Conservation (phyloP, 30 jellyfish, hydroid and myxozoan species). For the Aurelia sp. region DNA sequence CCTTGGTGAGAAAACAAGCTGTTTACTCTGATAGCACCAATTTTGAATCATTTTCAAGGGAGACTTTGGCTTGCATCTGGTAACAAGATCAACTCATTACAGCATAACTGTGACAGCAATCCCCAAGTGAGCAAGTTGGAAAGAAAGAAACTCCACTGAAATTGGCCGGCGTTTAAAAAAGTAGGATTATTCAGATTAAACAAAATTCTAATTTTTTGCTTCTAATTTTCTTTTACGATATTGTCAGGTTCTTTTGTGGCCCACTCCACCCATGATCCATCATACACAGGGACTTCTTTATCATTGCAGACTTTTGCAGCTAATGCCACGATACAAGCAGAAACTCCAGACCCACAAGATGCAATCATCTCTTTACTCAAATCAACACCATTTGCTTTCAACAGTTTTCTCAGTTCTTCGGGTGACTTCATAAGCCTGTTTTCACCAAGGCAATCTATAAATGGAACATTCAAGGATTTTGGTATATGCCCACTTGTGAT, state of each 20-base stretch:
- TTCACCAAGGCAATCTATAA: slow-evolving; percentile 55
- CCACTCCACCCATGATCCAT: slow-evolving; percentile 99
- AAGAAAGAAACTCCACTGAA: too few species aligned
- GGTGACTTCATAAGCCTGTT: slow-evolving; percentile 48
- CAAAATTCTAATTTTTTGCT: too few species aligned
- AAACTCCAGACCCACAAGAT: slow-evolving; percentile 93
- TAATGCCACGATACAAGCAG: slow-evolving; percentile 85
- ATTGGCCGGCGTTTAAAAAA: too few species aligned
- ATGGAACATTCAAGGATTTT: slow-evolving; percentile 73
- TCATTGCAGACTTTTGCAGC: slow-evolving; percentile 54
- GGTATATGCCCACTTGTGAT: slow-evolving; percentile 94
- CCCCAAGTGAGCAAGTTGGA: too few species aligned
- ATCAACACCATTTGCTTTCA: slow-evolving; percentile 70
- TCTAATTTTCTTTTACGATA: not conserved
- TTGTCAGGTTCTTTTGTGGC: slow-evolving; percentile 46
- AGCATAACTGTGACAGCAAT: too few species aligned
- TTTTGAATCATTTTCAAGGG: too few species aligned
- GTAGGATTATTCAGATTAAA: too few species aligned
- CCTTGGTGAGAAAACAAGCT: too few species aligned
- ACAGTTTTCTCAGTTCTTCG: slow-evolving; percentile 45
- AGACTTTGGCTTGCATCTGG: too few species aligned
- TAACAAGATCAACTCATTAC: too few species aligned
- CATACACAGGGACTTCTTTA: slow-evolving; percentile 84
- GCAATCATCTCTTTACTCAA: slow-evolving; percentile 66
- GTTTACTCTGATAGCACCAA: too few species aligned